Evolutionary conservation across 1,140 invertebrate species (phyloP), one percentile per base, ranked within the genome.

Genomic region (Tetramorium parvispinum): DNA sequence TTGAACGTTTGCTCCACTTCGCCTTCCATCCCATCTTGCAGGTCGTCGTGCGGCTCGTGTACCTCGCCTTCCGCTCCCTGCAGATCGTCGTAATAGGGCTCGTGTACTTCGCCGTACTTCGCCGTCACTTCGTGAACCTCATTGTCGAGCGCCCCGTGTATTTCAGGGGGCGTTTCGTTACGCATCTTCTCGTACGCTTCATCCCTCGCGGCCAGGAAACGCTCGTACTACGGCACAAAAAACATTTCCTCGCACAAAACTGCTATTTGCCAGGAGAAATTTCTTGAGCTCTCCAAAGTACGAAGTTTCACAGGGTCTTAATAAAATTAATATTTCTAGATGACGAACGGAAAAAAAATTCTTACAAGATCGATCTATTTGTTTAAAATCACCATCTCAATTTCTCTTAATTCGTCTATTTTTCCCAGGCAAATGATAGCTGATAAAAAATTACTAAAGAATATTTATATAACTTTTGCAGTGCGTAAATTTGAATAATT

Each of bases 401-500:
- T 66, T 24, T 46, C 2, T 40, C 24, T 68, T 68, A 24, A 46
- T 18, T 24, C n/a, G 1, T 16, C 21, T 21, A 40, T 11, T 21
- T 40, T 40, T 66, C n/a, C 3, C 10, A 6, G 16, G 16, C 13
- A 66, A 66, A 66, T 43, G n/a, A 43, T 43, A 37, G 10, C 10
- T 43, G 18, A 21, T 43, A 46, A 68, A 7, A 46, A 68, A 24
- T 43, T 66, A 66, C 43, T 43, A 68, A 24, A 27, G 21, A 27
- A 2, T 16, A 24, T 59, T 46, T 68, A 46, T 27, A 24, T 10
- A 66, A 43, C n/a, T 66, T 37, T 21, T 40, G 16, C 61, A 37
- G 27, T 1, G n/a, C 3, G 65, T 40, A 49, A 68, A 46, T 68
- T 68, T 46, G 24, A 46, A 71, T 71, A 71, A 71, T 71, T 71